phyloP scores from a whole-genome alignment of 2,113 vertebrate genomes.

The Holacanthus passer region DNA sequence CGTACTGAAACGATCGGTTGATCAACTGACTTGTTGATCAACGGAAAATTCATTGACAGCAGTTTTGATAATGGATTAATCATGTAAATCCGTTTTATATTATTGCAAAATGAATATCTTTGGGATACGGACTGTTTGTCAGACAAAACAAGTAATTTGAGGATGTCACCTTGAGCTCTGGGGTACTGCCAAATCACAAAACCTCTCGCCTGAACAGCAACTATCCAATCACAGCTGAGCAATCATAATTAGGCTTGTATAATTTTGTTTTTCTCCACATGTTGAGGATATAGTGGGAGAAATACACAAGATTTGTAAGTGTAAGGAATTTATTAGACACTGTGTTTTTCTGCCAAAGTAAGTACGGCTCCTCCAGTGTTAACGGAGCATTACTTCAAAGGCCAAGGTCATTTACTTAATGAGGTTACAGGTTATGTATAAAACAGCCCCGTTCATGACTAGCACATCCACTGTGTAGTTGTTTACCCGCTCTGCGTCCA shows the following conservation, averaged over 20 bases:
- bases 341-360: background rate
- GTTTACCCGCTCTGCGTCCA: background rate
- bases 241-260: background rate
- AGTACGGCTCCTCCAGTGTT: background rate
- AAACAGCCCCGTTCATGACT: background rate
- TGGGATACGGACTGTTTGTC: background rate
- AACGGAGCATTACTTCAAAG: background rate
- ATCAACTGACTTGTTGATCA: background rate
- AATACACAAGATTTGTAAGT: background rate
- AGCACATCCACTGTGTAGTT: background rate
- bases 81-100: background rate
- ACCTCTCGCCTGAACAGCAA: background rate
- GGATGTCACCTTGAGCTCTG: background rate
- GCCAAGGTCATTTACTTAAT: background rate
- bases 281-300: background rate
- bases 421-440: background rate
- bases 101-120: background rate
- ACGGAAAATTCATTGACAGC: background rate
- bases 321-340: background rate
- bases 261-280: background rate
- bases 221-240: background rate
- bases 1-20: background rate
- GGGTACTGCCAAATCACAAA: background rate
- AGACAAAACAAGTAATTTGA: conserved; percentile 1
- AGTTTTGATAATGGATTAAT: background rate